Evolutionary conservation across 2,888 invertebrate species (phyloP).

Genomic region (Platypus cylindrus): DNA sequence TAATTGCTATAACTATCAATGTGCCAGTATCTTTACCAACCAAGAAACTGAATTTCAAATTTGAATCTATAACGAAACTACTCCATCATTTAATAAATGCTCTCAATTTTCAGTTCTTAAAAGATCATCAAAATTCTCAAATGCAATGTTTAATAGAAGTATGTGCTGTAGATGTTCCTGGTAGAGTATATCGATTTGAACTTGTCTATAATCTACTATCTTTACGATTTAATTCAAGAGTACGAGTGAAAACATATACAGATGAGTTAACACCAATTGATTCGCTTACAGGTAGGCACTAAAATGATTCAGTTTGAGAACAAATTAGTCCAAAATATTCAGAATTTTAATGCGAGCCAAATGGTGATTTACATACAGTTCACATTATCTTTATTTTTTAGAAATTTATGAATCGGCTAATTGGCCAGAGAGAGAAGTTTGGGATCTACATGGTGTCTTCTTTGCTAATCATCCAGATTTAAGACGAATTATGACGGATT

Average conservation of each 20-base stretch:
- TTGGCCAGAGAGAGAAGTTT: slow-evolving; percentile 91
- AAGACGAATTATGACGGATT: slow-evolving; percentile 92
- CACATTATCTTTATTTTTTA: too few relatives aligned
- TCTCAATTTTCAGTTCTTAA: slow-evolving; percentile 72
- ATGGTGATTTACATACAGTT: too few relatives aligned
- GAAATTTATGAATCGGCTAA: slow-evolving; percentile 67
- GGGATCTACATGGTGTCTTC: slow-evolving; percentile 98
- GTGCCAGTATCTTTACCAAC: too few relatives aligned
- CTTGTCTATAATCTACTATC: slow-evolving; percentile 86
- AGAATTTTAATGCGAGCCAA: too few relatives aligned
- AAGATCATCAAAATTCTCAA: slow-evolving; percentile 90
- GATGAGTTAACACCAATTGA: slow-evolving; percentile 93
- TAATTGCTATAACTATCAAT: too few relatives aligned
- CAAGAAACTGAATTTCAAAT: too few relatives aligned
- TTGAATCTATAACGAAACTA: too few relatives aligned
- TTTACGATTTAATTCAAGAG: slow-evolving; percentile 77
- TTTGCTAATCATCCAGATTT: slow-evolving; percentile 96
- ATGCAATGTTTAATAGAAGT: slow-evolving; percentile 81
- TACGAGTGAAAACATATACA: slow-evolving; percentile 94
- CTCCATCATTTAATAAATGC: too few relatives aligned
- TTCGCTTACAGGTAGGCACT: slow-evolving; percentile 48
- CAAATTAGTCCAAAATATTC: too few relatives aligned
- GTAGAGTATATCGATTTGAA: slow-evolving; percentile 60
- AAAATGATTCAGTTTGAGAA: too few relatives aligned
- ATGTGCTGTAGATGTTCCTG: slow-evolving; percentile 67